Conservation (phyloP, 2,888 invertebrate species). For the Trichogramma evanescens region DNA sequence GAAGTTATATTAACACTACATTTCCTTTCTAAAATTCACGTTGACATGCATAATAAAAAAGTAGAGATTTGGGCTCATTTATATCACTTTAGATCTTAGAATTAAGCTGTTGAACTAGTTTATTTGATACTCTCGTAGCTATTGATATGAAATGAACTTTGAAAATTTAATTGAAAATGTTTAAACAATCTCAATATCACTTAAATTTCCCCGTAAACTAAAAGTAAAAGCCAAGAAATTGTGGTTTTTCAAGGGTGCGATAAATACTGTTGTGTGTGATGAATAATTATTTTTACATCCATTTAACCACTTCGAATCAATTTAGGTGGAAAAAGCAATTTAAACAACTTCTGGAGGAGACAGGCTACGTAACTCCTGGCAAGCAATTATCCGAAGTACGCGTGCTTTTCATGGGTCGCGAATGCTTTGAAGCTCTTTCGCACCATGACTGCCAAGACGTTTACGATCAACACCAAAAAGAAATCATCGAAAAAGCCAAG, state of each 20-base stretch:
- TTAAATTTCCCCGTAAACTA: neutral
- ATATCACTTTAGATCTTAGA: too few species aligned
- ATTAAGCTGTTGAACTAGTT: too few species aligned
- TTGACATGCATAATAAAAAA: too few species aligned
- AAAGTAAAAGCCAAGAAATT: neutral
- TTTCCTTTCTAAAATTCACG: too few species aligned
- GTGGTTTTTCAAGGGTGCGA: too few species aligned
- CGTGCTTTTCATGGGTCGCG: slow-evolving; percentile 86
- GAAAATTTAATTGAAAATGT: too few species aligned
- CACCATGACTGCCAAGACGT: slow-evolving; percentile 87
- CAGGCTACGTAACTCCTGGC: slow-evolving; percentile 92
- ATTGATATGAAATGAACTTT: too few species aligned
- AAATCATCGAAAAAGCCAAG: slow-evolving; percentile 81
- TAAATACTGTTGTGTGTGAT: neutral
- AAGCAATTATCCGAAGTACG: slow-evolving; percentile 84
- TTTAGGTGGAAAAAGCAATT: slow-evolving; percentile 88
- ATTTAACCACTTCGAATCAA: slow-evolving; percentile 11
- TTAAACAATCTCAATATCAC: neutral
- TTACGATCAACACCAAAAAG: slow-evolving; percentile 88
- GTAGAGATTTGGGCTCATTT: too few species aligned
- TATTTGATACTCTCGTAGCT: too few species aligned
- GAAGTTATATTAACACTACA: too few species aligned
- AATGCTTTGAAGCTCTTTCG: slow-evolving; percentile 86
- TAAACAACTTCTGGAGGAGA: slow-evolving; percentile 85
- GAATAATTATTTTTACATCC: neutral